Evolutionary conservation across 53 echinoderm and acorn worm genomes (phyloP).

Genomic region (Paracentrotus lividus): DNA sequence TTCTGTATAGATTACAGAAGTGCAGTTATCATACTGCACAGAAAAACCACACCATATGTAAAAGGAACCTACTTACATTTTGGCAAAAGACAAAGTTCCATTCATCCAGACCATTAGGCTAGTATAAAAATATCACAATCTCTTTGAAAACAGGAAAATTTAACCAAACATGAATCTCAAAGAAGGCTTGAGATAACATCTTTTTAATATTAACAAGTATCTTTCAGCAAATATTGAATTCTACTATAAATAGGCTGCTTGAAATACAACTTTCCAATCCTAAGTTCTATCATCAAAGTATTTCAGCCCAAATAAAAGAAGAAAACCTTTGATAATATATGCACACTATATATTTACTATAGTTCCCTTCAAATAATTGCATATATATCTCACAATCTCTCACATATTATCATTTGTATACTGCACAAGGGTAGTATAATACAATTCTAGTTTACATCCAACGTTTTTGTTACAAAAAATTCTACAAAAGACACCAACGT

Average conservation of each 20-base stretch:
- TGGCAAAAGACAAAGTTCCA: neutral
- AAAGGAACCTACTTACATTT: neutral
- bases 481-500: neutral
- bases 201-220: no score
- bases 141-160: neutral
- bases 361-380: constrained; percentile 29
- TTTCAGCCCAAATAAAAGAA: constrained; percentile 2
- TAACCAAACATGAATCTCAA: constrained; percentile 1
- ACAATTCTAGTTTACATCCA: constrained; percentile 6
- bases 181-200: neutral
- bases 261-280: constrained; percentile 51
- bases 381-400: constrained; percentile 56
- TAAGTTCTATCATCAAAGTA: constrained; percentile 7
- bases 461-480: neutral
- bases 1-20: neutral
- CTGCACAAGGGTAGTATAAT: constrained; percentile 16
- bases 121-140: constrained; percentile 21
- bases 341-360: constrained; percentile 9
- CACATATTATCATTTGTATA: constrained; percentile 10
- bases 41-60: constrained; percentile 55
- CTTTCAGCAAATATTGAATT: no score
- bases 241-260: no score
- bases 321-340: constrained; percentile 16
- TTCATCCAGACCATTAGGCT: neutral
- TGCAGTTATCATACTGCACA: constrained; percentile 46